These are phyloP conservation scores for Ornithoptera alexandrae DNA, from an alignment of 2,888 invertebrate species.

Conservation along the genomic window DNA sequence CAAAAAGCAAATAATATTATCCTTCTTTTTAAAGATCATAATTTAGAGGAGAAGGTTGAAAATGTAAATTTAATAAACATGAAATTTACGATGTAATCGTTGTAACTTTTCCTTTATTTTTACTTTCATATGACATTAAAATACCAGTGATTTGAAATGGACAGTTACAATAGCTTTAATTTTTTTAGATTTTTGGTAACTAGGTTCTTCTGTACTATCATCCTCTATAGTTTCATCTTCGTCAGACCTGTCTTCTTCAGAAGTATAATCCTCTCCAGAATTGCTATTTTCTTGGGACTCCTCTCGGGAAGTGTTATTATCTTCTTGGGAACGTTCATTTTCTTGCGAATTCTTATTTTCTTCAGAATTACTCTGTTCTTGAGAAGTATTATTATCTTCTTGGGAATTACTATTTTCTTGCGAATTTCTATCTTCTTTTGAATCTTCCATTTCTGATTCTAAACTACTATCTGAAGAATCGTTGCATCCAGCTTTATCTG, in stretches of 20 bases:
- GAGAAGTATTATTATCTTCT: neutral
- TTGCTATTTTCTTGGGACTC: neutral
- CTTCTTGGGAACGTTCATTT: conserved; percentile 8
- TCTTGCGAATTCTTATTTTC: conserved; percentile 8
- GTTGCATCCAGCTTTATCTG: conserved; percentile 47
- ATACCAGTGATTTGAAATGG: neutral
- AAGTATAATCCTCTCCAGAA: neutral
- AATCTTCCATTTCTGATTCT: neutral
- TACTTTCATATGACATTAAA: neutral
- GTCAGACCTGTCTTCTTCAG: neutral
- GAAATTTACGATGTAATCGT: neutral
- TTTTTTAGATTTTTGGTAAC: conserved; percentile 2
- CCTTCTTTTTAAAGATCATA: no score
- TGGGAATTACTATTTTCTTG: neutral
- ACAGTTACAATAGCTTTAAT: conserved; percentile 16
- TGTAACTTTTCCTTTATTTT: neutral
- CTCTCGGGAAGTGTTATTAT: conserved; percentile 2
- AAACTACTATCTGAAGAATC: conserved; percentile 29
- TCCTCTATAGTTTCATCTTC: neutral
- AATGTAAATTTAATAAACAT: neutral
- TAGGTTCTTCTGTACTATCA: neutral
- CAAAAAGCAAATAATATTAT: no score
- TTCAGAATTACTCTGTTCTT: conserved; percentile 3
- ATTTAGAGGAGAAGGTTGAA: no score
- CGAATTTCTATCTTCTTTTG: neutral